These are phyloP conservation scores for Mus minutoides DNA, from an alignment of 2,797 vertebrate genomes.

Conservation along the genomic window DNA sequence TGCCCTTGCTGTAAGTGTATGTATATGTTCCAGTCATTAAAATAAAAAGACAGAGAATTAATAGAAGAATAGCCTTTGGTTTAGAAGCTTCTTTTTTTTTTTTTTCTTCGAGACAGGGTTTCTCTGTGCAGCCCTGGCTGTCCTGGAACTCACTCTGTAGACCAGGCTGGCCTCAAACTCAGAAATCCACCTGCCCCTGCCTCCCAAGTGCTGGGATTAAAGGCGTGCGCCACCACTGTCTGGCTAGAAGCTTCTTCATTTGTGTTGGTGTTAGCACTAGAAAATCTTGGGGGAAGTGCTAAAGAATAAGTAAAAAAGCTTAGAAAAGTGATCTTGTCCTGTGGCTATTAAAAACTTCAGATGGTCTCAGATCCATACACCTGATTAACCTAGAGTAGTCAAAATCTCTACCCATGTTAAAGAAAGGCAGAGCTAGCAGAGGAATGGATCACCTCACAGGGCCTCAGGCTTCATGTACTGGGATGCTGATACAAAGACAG, in stretches of 20 bases:
- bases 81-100: slow-evolving; percentile 40
- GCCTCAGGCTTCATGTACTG: background rate
- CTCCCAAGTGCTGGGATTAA: no score
- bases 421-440: slow-evolving; percentile 37
- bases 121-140: no score
- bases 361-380: slow-evolving; percentile 38
- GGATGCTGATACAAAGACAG: slow-evolving; percentile 22
- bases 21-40: slow-evolving; percentile 31
- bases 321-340: background rate
- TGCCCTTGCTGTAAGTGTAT: background rate
- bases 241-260: slow-evolving; percentile 32
- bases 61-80: slow-evolving; percentile 1
- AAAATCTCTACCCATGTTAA: slow-evolving; percentile 64
- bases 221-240: no score
- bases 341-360: slow-evolving; percentile 45
- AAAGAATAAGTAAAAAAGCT: slow-evolving; percentile 39
- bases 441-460: slow-evolving; percentile 26
- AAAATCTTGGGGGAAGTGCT: slow-evolving; percentile 22
- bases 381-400: slow-evolving; percentile 25
- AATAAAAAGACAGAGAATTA: slow-evolving; percentile 19
- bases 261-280: background rate
- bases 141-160: no score
- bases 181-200: no score
- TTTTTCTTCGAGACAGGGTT: no score
- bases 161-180: no score